Percentiles rank a stretch among this genome's conserved stretches.
Conservation (phyloP, 2,797 vertebrate genomes). For the Eulemur rubriventer region DNA sequence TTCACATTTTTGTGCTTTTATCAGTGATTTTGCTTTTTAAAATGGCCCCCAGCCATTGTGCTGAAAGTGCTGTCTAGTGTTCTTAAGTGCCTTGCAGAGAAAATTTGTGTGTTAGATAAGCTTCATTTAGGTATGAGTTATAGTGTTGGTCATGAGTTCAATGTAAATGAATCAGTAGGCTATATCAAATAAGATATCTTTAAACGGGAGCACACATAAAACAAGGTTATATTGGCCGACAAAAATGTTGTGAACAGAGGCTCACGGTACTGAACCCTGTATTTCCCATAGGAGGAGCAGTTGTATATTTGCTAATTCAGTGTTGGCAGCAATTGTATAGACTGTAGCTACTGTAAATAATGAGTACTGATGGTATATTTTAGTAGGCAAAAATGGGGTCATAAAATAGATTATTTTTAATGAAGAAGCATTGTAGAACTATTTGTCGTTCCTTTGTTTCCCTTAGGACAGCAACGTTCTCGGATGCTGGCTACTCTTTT, state of each 20-base stretch:
- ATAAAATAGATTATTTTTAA: not conserved
- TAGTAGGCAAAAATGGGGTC: not conserved
- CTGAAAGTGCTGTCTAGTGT: not conserved
- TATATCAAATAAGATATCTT: not conserved
- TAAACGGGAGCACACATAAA: not conserved
- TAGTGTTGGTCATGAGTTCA: not conserved
- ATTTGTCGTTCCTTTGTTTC: slow-evolving; percentile 46
- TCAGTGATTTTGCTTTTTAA: not conserved
- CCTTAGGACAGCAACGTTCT: slow-evolving; percentile 96
- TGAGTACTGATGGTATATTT: not conserved
- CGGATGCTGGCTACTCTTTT: slow-evolving; percentile 99
- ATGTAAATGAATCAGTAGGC: not conserved
- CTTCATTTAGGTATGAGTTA: not conserved
- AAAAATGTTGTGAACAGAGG: not conserved
- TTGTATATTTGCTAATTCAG: not conserved
- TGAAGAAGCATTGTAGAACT: not conserved
- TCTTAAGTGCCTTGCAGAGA: not conserved
- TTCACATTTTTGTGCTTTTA: not conserved
- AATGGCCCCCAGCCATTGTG: not conserved
- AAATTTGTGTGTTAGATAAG: not conserved
- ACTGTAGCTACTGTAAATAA: not conserved
- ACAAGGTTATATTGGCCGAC: not conserved
- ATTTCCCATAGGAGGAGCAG: not conserved
- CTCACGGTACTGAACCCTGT: not conserved
- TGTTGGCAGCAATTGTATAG: not conserved